Percentiles rank a stretch among this genome's conserved stretches.
Conservation (phyloP, 2,113 vertebrate genomes). For the Murina feae region DNA sequence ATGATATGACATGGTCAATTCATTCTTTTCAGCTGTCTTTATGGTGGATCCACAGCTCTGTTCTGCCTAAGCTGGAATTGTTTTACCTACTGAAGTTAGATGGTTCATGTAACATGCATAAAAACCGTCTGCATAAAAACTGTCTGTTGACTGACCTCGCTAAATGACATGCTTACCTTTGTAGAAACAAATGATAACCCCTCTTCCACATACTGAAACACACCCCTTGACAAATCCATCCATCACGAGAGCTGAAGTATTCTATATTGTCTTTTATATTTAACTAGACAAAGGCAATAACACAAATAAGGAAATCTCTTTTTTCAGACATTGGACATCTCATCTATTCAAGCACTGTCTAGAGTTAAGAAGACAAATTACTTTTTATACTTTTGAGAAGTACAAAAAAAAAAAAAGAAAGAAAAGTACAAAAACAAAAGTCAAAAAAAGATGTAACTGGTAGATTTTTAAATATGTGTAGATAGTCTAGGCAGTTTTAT, state of each 20-base stretch:
- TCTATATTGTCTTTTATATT: background rate
- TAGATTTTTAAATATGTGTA: background rate
- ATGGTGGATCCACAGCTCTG: background rate
- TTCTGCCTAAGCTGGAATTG: background rate
- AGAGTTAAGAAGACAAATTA: conserved; percentile 29
- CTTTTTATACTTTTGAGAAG: background rate
- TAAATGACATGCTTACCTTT: conserved; percentile 42
- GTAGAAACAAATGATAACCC: conserved; percentile 55
- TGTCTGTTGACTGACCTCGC: conserved; percentile 48
- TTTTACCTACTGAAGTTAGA: background rate
- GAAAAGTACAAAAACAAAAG: background rate
- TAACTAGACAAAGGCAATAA: conserved; percentile 17
- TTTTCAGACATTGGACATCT: background rate
- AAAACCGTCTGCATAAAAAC: conserved; percentile 3
- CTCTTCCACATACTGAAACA: background rate
- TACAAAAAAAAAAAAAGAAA: background rate
- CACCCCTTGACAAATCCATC: conserved; percentile 33
- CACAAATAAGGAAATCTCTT: conserved; percentile 19
- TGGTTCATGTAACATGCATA: background rate
- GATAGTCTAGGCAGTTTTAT: background rate
- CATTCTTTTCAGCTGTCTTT: conserved; percentile 15
- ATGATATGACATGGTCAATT: background rate
- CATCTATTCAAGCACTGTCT: conserved; percentile 13
- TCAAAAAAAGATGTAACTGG: background rate
- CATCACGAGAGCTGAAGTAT: background rate